Base-by-base conservation (phyloP, 1,140 invertebrate genomes). In the Caenorhabditis remanei region DNA sequence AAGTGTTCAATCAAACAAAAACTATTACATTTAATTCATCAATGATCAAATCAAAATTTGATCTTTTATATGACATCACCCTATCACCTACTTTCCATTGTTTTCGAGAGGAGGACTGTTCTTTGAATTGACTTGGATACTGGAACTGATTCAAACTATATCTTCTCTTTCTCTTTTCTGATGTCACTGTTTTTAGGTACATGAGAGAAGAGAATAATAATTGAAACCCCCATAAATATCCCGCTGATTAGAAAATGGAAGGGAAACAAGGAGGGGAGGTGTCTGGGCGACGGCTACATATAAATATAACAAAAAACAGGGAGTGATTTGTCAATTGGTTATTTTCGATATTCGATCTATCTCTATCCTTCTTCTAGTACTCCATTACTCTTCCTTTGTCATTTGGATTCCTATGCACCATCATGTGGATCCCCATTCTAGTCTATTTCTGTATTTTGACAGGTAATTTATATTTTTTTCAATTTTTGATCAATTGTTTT, bases 261-360 rank as follows among this genome's bases (percentile, higher is more conserved):
- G 32, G 2, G 32, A 32, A 32, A 32, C 32, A 32, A 32, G 32
- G 32, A 32, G 32, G 32, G 32, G 32, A 32, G 32, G 71, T 50
- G 71, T 79, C 8, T 79, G 50, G 16, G 11, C 50, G 14, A n/a
- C 11, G 71, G 24, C 19, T 40, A 21, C n/a, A 32, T 71, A 71
- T 53, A 53, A 53, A 53, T 71, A 71, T 58, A n/a, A 58, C 56
- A 63, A 63, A 79, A 79, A 79, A 53, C 71, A 79, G 46, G 71
- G 19, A 79, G 46, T 24, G 46, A 79, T 50, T 50, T 79, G 71
- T 79, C 71, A 46, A 7, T 65, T 71, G 8, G 65, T 40, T 40
- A 19, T 71, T 71, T 71, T 43, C 40, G 16, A 50, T 79, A 24
- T 50, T 50, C n/a, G 13, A 71, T 71, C 65, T n/a, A 43, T 14